These are phyloP conservation scores for Oreocharis arfaki DNA, from an alignment of 2,113 vertebrate genomes.

Conservation along the genomic window DNA sequence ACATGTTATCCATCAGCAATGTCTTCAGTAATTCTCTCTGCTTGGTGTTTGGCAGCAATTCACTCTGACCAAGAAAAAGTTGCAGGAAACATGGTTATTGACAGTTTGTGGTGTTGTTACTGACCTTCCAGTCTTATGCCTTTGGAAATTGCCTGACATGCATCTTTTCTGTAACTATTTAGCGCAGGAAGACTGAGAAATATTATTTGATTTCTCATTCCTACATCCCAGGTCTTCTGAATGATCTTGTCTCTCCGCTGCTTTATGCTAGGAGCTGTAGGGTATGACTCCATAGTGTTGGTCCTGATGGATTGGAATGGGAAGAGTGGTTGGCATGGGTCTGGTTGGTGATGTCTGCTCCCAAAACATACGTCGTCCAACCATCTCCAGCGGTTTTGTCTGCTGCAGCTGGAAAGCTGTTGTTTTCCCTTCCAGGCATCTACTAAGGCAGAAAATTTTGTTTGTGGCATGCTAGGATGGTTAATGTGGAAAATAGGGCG, in stretches of 20 bases:
- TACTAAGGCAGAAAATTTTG: not conserved
- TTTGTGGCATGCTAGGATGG: not conserved
- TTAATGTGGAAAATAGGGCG: not conserved
- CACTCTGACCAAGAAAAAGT: not conserved
- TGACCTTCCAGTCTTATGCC: not conserved
- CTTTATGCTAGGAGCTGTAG: not conserved
- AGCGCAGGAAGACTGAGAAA: not conserved
- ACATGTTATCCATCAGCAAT: not conserved
- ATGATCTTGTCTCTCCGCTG: fast-evolving
- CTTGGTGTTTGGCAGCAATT: not conserved
- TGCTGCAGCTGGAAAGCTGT: not conserved
- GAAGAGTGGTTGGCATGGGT: not conserved
- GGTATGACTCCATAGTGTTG: fast-evolving
- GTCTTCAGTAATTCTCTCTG: not conserved
- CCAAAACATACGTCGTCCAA: not conserved
- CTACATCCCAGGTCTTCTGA: not conserved
- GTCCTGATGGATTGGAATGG: not conserved
- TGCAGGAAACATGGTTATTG: not conserved
- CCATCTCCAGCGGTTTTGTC: not conserved
- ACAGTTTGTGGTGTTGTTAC: not conserved
- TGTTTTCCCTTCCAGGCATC: not conserved
- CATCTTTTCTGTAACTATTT: not conserved
- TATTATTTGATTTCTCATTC: not conserved
- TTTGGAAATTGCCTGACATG: not conserved
- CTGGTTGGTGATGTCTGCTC: not conserved